Evolutionary conservation across 1,140 invertebrate genomes (phyloP), one percentile per base, ranked within the genome.

Genomic region (Helicorthomorpha holstii): DNA sequence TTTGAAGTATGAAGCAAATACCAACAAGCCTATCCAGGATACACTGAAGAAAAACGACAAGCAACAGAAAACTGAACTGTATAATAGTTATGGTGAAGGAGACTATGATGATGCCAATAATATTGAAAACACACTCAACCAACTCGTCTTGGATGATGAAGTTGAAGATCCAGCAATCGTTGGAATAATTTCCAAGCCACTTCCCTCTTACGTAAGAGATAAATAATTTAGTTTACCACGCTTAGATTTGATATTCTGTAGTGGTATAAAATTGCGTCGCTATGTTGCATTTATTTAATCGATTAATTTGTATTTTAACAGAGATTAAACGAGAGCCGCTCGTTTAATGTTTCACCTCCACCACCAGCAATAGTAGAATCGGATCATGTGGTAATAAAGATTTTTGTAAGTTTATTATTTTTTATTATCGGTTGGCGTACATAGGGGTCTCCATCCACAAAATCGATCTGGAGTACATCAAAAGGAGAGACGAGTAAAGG

Each of bases 81-180:
- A 7, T 7, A 16, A 34, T 7, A 7, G 16, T 16, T 16, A 7
- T 7, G 29, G 29, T 7, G 16, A 7, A 16, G 16, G 29, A 16
- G 16, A 16, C 16, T 16, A 34, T 14, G 59, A 58, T 19, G 46
- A 59, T 46, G 54, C 66, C 61, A 64, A 66, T 46, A 59, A 61
- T 27, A 54, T 68, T 54, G 66, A 66, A 53, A 60, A 65, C 24
- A 66, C 61, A 34, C 59, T 67, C 41, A 61, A 54, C 49, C 61
- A 63, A 46, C 56, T 68, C 26, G 59, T 68, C 43, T 57, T 66
- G 16, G 66, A 68, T 48, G 66, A 68, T 57, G 65, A 65, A 44
- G 61, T 63, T 22, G 53, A 55, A 55, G 59, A 61, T 41, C 60
- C 60, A n/a, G 61, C 59, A 2, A 59, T 63, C 29, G 48, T 63